Percentiles rank a stretch among this genome's conserved stretches.
Conservation (phyloP, 2,113 vertebrate species). For the Todiramphus saurophagus region DNA sequence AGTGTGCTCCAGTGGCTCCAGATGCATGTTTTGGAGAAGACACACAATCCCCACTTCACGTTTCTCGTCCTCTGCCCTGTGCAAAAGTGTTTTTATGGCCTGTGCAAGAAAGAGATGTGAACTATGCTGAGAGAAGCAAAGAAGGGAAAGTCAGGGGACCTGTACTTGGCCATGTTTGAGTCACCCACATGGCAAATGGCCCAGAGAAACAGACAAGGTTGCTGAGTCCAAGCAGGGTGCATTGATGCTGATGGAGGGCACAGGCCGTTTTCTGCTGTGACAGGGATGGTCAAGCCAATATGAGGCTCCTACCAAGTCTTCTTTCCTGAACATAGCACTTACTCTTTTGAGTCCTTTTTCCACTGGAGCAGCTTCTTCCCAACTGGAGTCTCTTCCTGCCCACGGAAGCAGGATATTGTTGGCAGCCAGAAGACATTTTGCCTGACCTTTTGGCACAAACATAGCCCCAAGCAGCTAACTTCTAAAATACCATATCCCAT, state of each 20-base stretch:
- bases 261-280: not conserved
- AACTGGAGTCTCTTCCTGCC: not conserved
- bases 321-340: not conserved
- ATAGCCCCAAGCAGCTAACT: not conserved
- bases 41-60: not conserved
- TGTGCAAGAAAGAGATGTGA: not conserved
- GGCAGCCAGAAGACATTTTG: not conserved
- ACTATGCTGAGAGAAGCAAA: not conserved
- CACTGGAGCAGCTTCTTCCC: not conserved
- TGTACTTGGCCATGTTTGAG: not conserved
- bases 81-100: not conserved
- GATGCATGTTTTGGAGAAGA: not conserved
- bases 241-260: not conserved
- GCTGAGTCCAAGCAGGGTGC: not conserved
- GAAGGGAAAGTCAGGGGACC: accelerated
- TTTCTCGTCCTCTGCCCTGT: not conserved
- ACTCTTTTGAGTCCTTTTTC: not conserved
- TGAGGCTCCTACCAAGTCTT: not conserved
- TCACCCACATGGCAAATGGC: not conserved
- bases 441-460: not conserved
- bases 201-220: not conserved
- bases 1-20: not conserved
- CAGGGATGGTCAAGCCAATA: not conserved
- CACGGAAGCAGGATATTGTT: not conserved
- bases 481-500: not conserved